Conservation (phyloP, 2,113 vertebrate species). For the Lophotis ruficrista region DNA sequence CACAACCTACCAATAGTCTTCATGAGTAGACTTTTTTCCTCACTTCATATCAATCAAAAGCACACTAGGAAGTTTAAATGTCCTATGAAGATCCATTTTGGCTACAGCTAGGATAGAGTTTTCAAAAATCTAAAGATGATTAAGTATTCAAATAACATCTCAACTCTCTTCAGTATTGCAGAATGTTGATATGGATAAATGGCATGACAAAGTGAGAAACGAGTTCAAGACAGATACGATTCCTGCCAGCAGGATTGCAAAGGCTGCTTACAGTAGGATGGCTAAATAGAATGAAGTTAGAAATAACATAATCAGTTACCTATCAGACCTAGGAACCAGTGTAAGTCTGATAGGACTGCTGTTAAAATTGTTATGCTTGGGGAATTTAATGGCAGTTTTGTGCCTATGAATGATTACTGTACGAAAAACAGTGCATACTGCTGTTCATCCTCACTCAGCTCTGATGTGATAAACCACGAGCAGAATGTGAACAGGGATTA, state of each 20-base stretch:
- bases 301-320: neutral
- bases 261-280: neutral
- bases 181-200: neutral
- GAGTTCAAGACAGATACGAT: neutral
- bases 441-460: neutral
- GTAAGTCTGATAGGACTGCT: neutral
- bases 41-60: neutral
- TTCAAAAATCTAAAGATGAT: neutral
- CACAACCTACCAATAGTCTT: neutral
- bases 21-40: neutral
- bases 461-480: neutral
- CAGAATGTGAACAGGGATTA: neutral
- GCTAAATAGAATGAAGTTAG: slow-evolving; percentile 18
- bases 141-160: slow-evolving; percentile 30
- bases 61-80: neutral
- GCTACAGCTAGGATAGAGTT: neutral
- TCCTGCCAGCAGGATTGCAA: neutral
- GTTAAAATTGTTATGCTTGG: neutral
- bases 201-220: neutral
- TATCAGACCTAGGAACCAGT: neutral
- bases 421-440: neutral
- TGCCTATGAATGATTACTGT: neutral
- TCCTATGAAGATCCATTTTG: neutral
- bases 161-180: neutral
- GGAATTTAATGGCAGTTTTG: neutral